phyloP scores from a whole-genome alignment of 2,113 vertebrate genomes.

The Siniperca chuatsi region DNA sequence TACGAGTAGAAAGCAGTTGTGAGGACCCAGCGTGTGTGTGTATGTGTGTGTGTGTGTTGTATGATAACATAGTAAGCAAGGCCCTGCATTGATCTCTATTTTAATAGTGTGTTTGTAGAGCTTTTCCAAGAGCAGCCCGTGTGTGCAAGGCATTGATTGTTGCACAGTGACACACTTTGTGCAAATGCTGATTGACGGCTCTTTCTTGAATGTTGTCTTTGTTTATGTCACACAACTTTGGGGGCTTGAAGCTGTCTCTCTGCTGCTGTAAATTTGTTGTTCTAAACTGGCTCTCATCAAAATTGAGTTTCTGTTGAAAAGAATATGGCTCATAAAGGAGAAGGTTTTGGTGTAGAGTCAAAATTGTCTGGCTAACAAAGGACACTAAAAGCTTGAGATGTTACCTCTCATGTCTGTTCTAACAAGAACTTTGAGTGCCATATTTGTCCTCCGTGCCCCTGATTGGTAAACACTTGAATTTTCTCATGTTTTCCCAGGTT shows the following conservation, averaged over 20 bases:
- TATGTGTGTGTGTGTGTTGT: slow-evolving; percentile 46
- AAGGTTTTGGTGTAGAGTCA: slow-evolving; percentile 40
- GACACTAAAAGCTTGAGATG: slow-evolving; percentile 42
- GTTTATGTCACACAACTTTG: slow-evolving; percentile 55
- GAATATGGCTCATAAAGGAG: slow-evolving; percentile 42
- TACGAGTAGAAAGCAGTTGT: slow-evolving; percentile 64
- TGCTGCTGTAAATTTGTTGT: slow-evolving; percentile 53
- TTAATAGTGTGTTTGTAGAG: slow-evolving; percentile 65
- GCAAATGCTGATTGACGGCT: slow-evolving; percentile 74
- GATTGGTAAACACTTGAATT: slow-evolving; percentile 25
- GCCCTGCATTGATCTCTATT: slow-evolving; percentile 66
- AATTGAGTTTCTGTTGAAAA: slow-evolving; percentile 50
- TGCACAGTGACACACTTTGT: slow-evolving; percentile 46
- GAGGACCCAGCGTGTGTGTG: slow-evolving; percentile 49
- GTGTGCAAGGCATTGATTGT: slow-evolving; percentile 62
- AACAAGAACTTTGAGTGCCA: slow-evolving; percentile 4
- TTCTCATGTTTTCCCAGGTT: neutral
- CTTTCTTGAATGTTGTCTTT: slow-evolving; percentile 55
- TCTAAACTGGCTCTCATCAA: slow-evolving; percentile 54
- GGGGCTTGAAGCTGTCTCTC: slow-evolving; percentile 39
- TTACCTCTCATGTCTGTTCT: slow-evolving; percentile 38
- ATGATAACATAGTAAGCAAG: slow-evolving; percentile 68
- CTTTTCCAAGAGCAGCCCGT: slow-evolving; percentile 60
- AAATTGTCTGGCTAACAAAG: slow-evolving; percentile 55
- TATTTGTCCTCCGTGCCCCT: neutral